Evolutionary conservation across 2,113 vertebrate species (phyloP), one percentile per base, ranked within the genome.

Genomic region (Tyto alba): DNA sequence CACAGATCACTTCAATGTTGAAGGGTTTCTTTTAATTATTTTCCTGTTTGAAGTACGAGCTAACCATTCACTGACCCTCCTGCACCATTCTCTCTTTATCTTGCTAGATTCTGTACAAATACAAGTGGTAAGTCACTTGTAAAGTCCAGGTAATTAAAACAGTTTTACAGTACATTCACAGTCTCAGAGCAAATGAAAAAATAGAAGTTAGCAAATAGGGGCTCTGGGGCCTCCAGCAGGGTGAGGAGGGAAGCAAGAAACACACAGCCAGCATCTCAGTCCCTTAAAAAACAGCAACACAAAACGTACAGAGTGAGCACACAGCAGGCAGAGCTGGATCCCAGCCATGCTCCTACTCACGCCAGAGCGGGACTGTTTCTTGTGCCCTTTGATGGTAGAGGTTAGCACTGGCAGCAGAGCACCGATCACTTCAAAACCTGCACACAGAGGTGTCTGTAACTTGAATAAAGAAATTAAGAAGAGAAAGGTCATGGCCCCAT

Each of bases 391-490:
- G 90, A 88, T 63, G 85, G 82, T 1, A 69, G 91, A 85, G 74
- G 53, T 55, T 32, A 56, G 75, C 71, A 16, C 66, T 5, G 71
- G 50, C 66, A 86, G 6, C 14, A 4, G n/a, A n/a, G 75, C 79
- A 59, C 71, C 10, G 32, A n/a, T 16, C 0, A 1, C 89, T 43
- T 16, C 89, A 55, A 30, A 85, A 96, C 68, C 83, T 64, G 79
- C 13, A 38, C 47, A 7, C 29, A 2, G 79, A 88, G 75, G 79
- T 78, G 92, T 26, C 80, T 94, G 93, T 93, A 93, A 95, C 83
- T 20, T 57, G 96, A 97, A 92, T 87, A 90, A 87, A 88, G 88
- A 75, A 71, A 29, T 75, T 55, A 8, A n/a, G 22, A 60, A 74
- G 75, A 16, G 64, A 86, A 93, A 96, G 92, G 93, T 93, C 96